A percentile compares a stretch with the other conserved stretches of the same genome.
Evolutionary conservation across 1,140 invertebrate genomes (phyloP).

Genomic region (Polypedilum vanderplanki): DNA sequence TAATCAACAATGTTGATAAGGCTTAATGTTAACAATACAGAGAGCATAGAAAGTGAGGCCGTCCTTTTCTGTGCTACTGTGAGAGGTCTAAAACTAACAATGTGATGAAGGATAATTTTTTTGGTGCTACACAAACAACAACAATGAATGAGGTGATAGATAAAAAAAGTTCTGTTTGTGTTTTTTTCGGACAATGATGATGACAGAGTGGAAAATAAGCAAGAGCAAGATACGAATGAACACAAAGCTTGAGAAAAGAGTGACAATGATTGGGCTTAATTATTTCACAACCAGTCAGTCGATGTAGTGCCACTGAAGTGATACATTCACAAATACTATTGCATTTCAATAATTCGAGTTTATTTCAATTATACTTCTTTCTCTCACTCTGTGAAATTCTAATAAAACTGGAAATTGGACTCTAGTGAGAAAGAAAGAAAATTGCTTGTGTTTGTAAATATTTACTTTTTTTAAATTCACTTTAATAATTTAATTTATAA

Average conservation of each 20-base stretch:
- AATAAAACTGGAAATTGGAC: too few relatives aligned
- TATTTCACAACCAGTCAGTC: constrained; percentile 8
- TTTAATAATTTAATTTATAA: too few relatives aligned
- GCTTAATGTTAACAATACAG: too few relatives aligned
- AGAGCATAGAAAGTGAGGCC: too few relatives aligned
- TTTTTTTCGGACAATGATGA: not conserved
- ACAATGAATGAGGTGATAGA: not conserved
- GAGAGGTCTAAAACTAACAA: too few relatives aligned
- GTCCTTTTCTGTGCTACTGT: too few relatives aligned
- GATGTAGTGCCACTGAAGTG: not conserved
- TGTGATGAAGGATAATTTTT: too few relatives aligned
- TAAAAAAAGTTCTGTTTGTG: not conserved
- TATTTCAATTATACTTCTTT: constrained; percentile 15
- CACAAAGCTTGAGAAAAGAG: not conserved
- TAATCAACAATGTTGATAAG: too few relatives aligned
- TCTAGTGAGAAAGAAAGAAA: too few relatives aligned
- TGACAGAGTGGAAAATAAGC: not conserved
- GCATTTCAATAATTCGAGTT: not conserved
- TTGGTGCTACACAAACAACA: not conserved
- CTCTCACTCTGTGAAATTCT: not conserved
- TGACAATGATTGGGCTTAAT: constrained; percentile 6
- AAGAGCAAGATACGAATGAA: not conserved
- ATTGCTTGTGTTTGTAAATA: too few relatives aligned
- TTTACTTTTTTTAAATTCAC: too few relatives aligned
- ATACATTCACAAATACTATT: constrained; percentile 6